A percentile compares a stretch with the other conserved stretches of the same genome.
These are phyloP conservation scores for Centropristis striata DNA, from an alignment of 2,113 vertebrate genomes.

Conservation along the genomic window DNA sequence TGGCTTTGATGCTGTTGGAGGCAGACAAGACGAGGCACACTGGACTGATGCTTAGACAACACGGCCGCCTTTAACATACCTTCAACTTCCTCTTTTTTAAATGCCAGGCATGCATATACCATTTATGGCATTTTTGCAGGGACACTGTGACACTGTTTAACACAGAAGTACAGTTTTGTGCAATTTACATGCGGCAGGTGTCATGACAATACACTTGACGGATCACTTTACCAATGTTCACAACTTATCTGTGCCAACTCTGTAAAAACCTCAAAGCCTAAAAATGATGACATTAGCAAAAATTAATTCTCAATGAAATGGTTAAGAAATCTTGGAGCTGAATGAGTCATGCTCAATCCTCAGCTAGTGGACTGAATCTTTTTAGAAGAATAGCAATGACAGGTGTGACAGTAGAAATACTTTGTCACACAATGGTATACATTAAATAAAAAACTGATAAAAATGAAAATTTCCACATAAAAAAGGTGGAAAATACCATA, in stretches of 20 bases:
- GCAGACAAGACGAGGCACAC: background rate
- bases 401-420: background rate
- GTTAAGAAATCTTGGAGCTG: background rate
- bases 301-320: background rate
- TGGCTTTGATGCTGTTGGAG: constrained; percentile 25
- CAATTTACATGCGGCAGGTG: background rate
- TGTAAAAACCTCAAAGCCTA: background rate
- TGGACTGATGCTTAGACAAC: constrained; percentile 18
- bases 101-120: background rate
- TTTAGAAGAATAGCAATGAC: background rate
- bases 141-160: background rate
- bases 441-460: background rate
- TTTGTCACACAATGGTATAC: too few relatives aligned
- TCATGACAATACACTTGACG: background rate
- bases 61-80: constrained; percentile 33
- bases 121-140: constrained; percentile 2
- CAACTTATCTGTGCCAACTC: background rate
- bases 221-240: background rate
- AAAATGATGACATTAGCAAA: background rate
- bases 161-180: constrained; percentile 24
- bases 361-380: background rate
- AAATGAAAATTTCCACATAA: background rate
- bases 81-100: constrained; percentile 49
- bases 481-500: too few relatives aligned
- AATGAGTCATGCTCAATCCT: background rate